Evolutionary conservation across 2,797 vertebrate species (phyloP).

Genomic region (Chromobotia macracanthus): DNA sequence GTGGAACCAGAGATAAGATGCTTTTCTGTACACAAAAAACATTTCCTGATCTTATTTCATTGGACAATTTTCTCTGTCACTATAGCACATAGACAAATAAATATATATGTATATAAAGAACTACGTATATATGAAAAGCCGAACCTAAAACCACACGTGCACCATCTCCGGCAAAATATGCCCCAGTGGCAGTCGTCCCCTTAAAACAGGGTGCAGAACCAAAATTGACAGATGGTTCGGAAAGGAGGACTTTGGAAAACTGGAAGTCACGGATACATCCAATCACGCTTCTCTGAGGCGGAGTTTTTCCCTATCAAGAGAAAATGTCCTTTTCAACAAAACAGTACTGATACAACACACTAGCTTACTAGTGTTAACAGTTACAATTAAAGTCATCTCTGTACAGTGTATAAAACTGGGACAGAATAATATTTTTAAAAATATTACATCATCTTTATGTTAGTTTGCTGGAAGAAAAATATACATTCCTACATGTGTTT

Average conservation of each 20-base stretch:
- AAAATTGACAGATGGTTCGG: conserved; percentile 65
- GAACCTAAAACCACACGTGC: conserved; percentile 81
- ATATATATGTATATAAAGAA: not conserved
- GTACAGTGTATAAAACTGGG: not conserved
- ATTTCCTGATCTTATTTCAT: not conserved
- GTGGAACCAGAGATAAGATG: conserved; percentile 49
- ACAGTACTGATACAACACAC: not conserved
- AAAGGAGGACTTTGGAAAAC: conserved; percentile 73
- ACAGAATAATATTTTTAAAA: not conserved
- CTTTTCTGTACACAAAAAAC: conserved; percentile 58
- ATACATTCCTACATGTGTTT: conserved; percentile 56
- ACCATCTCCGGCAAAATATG: conserved; percentile 81
- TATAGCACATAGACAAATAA: not conserved
- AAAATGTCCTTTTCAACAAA: not conserved
- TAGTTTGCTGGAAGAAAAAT: not conserved
- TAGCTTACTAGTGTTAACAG: not conserved
- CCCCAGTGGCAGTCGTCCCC: conserved; percentile 71
- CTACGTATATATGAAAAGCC: not conserved
- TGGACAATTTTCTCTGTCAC: not conserved
- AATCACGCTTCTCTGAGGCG: conserved; percentile 76
- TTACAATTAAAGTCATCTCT: not conserved
- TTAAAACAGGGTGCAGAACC: conserved; percentile 76
- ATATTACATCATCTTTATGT: no score
- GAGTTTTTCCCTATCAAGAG: conserved; percentile 67
- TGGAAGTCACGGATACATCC: conserved; percentile 84